A percentile compares a stretch with the other conserved stretches of the same genome.
These are phyloP conservation scores for Parnassius glacialis DNA, from an alignment of 2,888 invertebrate genomes.

Conservation along the genomic window DNA sequence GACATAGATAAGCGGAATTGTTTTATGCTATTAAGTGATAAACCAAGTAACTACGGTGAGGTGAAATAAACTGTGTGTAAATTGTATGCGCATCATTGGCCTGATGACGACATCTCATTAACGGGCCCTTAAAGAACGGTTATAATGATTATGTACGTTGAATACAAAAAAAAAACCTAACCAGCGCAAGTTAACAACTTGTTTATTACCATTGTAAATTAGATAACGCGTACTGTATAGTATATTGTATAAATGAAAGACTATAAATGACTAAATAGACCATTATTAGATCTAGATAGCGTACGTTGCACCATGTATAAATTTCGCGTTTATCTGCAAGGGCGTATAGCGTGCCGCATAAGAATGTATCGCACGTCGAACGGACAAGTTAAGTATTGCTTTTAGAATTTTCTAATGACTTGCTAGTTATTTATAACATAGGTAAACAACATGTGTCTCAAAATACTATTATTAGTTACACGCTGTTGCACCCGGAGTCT, in stretches of 20 bases:
- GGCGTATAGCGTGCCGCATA: constrained; percentile 2
- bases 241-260: constrained; percentile 1
- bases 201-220: constrained; percentile 9
- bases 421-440: no score
- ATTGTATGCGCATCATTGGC: no score
- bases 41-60: no score
- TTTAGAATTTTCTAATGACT: no score
- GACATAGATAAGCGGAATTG: no score
- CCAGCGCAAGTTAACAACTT: neutral
- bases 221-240: neutral
- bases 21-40: no score
- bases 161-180: neutral
- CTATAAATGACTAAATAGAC: constrained; percentile 1
- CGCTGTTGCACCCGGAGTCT: no score
- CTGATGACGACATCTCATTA: neutral
- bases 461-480: no score
- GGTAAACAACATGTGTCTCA: no score
- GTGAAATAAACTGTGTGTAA: no score
- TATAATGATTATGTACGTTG: neutral
- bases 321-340: constrained; percentile 8
- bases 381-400: neutral
- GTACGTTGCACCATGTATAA: constrained; percentile 5
- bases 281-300: constrained; percentile 8
- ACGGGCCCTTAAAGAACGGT: neutral
- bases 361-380: neutral